Evolutionary conservation across 2,888 invertebrate genomes (phyloP), one percentile per base, ranked within the genome.

Genomic region (Tetanocera ferruginea): DNA sequence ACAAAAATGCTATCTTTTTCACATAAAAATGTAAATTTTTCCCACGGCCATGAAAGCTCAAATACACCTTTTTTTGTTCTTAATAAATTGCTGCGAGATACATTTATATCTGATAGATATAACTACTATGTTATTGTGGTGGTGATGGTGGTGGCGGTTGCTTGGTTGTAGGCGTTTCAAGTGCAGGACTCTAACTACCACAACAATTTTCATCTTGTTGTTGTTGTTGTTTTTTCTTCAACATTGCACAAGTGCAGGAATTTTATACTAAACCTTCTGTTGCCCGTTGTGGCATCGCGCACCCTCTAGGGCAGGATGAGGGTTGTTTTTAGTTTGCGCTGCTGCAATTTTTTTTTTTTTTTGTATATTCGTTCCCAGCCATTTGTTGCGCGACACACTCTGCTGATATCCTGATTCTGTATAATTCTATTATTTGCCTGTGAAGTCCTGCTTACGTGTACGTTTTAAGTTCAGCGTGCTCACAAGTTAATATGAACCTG

Each of bases 361-460:
- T 66, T 66, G 34, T n/a, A 9, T 67, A 43, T 37, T 43, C 67
- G 19, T 66, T 49, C 49, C 69, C 69, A 69, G 69, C 17, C 69
- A 69, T 49, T 69, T 69, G 69, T 69, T 69, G 69, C 17, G 19
- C 64, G 17, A 34, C 64, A 31, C n/a, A 66, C 37, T 51, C 49
- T 49, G 28, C 60, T 23, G 25, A 4, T 49, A 49, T 74, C 74
- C 62, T 62, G 64, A 62, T 74, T 74, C 64, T 17, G 5, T 57
- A 31, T 62, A 62, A 74, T 74, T 74, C 43, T 64, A 23, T 74
- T 62, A 74, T 74, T 74, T 74, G 74, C 31, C 74, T 64, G 74
- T 14, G 1, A 74, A 62, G 62, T 74, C 31, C 66, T 74, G 19
- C 43, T 37, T 14, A 3, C 11, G 11, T 0, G 9, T 31, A 5